A percentile compares a stretch with the other conserved stretches of the same genome.
phyloP scores from a whole-genome alignment of 2,797 vertebrate species.

The Pachyuromys duprasi region DNA sequence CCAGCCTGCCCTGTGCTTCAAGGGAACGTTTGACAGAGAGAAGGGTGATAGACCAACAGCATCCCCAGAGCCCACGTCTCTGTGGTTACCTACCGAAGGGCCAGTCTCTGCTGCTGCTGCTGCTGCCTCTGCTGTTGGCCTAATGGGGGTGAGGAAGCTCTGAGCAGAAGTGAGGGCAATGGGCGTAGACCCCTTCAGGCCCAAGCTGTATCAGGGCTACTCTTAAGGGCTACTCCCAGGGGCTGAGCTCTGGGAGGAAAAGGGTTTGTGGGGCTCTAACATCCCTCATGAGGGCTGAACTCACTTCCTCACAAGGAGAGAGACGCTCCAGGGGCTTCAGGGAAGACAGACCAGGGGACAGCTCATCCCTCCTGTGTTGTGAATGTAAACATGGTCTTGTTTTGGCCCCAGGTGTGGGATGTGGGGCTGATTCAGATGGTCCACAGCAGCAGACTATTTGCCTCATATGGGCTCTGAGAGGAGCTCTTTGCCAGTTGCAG shows the following conservation, averaged over 20 bases:
- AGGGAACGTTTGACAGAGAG: not conserved
- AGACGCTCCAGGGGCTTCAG: not conserved
- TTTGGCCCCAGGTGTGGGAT: no score
- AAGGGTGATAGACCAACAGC: not conserved
- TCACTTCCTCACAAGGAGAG: not conserved
- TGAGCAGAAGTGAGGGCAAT: not conserved
- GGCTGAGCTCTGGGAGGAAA: not conserved
- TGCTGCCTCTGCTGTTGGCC: not conserved
- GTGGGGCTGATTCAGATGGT: no score
- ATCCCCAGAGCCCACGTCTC: not conserved
- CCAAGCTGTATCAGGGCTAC: not conserved
- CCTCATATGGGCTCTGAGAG: no score
- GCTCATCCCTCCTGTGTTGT: not conserved
- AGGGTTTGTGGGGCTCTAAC: not conserved
- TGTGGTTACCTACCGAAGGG: not conserved
- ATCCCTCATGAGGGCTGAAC: no score
- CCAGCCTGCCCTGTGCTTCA: rapidly evolving
- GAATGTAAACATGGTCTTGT: no score
- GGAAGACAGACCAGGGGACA: not conserved
- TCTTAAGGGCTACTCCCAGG: not conserved
- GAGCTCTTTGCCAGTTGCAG: no score
- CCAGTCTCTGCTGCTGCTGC: not conserved
- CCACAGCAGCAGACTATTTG: no score
- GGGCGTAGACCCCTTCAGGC: not conserved
- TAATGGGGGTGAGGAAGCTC: not conserved